Evolutionary conservation across 2,113 vertebrate species (phyloP).

Genomic region (Phoenicopterus ruber): DNA sequence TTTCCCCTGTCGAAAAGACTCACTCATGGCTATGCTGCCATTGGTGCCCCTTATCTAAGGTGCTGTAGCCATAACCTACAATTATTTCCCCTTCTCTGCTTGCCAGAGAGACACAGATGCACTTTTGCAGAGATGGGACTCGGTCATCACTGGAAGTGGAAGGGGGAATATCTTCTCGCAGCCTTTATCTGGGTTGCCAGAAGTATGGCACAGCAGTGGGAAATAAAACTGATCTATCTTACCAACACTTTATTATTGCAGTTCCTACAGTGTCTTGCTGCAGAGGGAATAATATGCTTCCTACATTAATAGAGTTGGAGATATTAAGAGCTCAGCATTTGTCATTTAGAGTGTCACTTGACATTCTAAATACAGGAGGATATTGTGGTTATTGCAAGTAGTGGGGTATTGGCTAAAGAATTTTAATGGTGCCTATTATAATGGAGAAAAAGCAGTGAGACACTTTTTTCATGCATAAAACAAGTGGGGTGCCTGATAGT

Average conservation of each 20-base stretch:
- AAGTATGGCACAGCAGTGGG: not conserved
- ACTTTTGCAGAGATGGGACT: not conserved
- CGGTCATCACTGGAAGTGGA: not conserved
- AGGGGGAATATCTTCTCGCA: not conserved
- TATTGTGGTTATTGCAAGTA: not conserved
- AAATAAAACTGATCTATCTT: not conserved
- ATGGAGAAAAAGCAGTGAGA: not conserved
- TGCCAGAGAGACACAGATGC: not conserved
- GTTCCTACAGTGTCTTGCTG: not conserved
- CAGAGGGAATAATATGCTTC: not conserved
- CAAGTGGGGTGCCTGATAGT: not conserved
- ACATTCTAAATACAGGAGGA: not conserved
- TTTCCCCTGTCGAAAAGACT: not conserved
- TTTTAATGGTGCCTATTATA: not conserved
- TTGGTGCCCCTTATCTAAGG: not conserved
- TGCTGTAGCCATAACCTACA: not conserved
- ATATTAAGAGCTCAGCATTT: conserved; percentile 5
- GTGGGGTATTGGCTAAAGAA: not conserved
- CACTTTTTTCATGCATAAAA: not conserved
- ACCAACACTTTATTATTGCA: not conserved
- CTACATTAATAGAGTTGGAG: not conserved
- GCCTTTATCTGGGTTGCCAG: not conserved
- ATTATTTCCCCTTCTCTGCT: not conserved
- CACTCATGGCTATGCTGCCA: not conserved
- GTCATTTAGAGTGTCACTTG: not conserved